These are phyloP conservation scores for Paguma larvata DNA, from an alignment of 2,797 vertebrate genomes.

Conservation along the genomic window DNA sequence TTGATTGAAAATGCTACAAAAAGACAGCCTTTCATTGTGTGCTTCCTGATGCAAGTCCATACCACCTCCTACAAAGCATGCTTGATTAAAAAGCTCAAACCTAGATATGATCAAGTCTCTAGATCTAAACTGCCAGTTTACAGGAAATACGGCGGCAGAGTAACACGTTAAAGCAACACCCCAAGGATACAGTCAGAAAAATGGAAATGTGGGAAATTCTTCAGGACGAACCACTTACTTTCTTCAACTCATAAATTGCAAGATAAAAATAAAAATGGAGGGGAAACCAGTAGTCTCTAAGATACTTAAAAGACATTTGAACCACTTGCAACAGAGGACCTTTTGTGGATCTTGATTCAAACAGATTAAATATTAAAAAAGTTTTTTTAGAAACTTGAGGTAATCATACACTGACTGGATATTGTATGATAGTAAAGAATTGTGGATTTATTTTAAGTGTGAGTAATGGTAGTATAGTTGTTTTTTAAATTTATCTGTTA, in stretches of 20 bases:
- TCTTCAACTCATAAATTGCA: constrained; percentile 71
- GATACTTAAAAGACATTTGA: constrained; percentile 63
- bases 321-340: constrained; percentile 45
- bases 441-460: constrained; percentile 41
- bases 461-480: constrained; percentile 39
- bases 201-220: constrained; percentile 55
- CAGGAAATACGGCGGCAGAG: constrained; percentile 26
- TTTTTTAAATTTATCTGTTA: constrained; percentile 64
- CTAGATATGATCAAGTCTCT: constrained; percentile 56
- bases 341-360: constrained; percentile 60
- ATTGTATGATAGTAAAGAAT: constrained; percentile 54
- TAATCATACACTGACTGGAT: constrained; percentile 47
- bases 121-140: constrained; percentile 51
- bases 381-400: constrained; percentile 50
- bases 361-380: not conserved
- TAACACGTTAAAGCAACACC: constrained; percentile 52
- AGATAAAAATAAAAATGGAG: constrained; percentile 58
- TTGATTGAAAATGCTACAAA: constrained; percentile 49
- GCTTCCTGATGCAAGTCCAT: constrained; percentile 43
- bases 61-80: constrained; percentile 38
- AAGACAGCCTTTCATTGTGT: constrained; percentile 61
- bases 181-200: constrained; percentile 62
- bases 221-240: constrained; percentile 4
- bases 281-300: constrained; percentile 46
- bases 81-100: constrained; percentile 65